Base-by-base conservation (phyloP, 2,888 invertebrate genomes). In the Pyrocoelia pectoralis region DNA sequence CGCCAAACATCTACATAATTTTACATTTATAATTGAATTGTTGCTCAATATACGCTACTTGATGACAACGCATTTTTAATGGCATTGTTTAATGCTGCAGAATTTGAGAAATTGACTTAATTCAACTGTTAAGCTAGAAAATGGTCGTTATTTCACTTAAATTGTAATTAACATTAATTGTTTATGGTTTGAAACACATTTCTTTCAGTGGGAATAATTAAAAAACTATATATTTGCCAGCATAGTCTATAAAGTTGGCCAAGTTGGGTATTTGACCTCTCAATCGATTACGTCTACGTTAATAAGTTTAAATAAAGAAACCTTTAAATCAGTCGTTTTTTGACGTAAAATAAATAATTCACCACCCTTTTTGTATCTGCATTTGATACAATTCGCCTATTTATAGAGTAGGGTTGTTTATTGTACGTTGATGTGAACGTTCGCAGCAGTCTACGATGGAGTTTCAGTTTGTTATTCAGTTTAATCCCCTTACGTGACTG, bases 91-190 rank as follows among this genome's bases (percentile, higher is more conserved):
- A 43, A 43, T 43, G 1, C 41, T 13, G 13, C 15, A 43, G 15
- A 43, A 43, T 43, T 43, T 43, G 8, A 43, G 13, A 13, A 43
- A 43, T 43, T 43, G 41, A 13, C 41, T 43, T 43, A 43, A 43
- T 43, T 43, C 6, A 43, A 15, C 41, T 43, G 41, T 43, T 43
- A 13, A 38, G 15, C 9, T 43, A 13, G 41, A 43, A 43, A 43
- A 43, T 9, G 12, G 8, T 13, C 8, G n/a, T 43, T 9, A 43
- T 43, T 43, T 15, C 13, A 15, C 41, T 43, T 43, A 43, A 43
- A 43, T 9, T 3, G 1, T 43, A 33, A 33, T 33, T 33, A 33
- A 10, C 33, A n/a, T 33, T 33, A 33, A 33, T 33, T 33, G n/a
- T n/a, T 33, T 8, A 2, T 33, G n/a, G 2, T 6, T 33, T 33